phyloP scores from a whole-genome alignment of 2,797 vertebrate genomes.

The Spinus olivaceus region DNA sequence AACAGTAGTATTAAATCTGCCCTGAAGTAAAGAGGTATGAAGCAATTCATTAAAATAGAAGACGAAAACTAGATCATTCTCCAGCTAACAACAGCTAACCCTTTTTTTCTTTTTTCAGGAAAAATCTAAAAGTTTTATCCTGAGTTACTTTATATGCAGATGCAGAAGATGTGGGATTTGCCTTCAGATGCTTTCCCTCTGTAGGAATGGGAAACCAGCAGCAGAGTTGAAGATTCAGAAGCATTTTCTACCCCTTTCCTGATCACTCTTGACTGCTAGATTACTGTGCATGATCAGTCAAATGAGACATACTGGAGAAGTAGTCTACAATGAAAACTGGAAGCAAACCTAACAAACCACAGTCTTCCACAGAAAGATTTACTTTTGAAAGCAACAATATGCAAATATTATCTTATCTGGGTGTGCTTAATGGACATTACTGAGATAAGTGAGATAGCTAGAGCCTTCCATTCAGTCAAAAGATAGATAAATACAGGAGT shows the following conservation, averaged over 20 bases:
- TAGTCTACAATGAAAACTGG: background rate
- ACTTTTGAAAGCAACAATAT: background rate
- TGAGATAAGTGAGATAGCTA: background rate
- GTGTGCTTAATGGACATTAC: background rate
- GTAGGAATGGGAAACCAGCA: background rate
- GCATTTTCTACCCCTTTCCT: background rate
- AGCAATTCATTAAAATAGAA: slow-evolving; percentile 49
- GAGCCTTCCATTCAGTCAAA: background rate
- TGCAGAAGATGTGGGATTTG: background rate
- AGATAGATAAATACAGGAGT: background rate
- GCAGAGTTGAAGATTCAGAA: background rate
- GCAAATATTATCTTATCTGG: background rate
- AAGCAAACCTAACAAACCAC: background rate
- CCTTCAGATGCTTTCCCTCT: background rate
- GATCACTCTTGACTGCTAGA: background rate
- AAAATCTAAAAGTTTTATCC: background rate
- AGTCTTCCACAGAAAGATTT: background rate
- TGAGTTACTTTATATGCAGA: background rate
- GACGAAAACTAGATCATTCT: background rate
- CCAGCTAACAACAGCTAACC: slow-evolving; percentile 3
- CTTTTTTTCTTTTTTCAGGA: background rate
- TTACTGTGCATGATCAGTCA: background rate
- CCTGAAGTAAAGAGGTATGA: slow-evolving; percentile 54
- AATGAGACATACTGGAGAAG: background rate
- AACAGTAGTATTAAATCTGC: slow-evolving; percentile 52